Percentiles rank a stretch among this genome's conserved stretches.
Conservation (phyloP, 1,140 invertebrate genomes). For the Thaumetopoea pityocampa region DNA sequence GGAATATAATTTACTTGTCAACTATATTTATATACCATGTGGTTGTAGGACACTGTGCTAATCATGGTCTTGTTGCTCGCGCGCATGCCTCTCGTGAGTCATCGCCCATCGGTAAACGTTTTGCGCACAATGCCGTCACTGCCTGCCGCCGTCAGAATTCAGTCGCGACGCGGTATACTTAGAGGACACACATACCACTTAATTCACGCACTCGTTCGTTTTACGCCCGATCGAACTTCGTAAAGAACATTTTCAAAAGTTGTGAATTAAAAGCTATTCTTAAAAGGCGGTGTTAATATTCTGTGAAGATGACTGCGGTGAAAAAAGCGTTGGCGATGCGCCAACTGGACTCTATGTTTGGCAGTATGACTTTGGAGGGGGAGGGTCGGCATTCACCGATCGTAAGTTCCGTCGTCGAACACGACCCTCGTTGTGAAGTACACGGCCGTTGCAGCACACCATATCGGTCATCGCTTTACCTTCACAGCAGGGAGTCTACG, state of each 20-base stretch:
- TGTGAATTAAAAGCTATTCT: slow-evolving; percentile 36
- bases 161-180: slow-evolving; percentile 68
- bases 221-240: slow-evolving; percentile 29
- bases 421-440: slow-evolving; percentile 80
- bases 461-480: slow-evolving; percentile 56
- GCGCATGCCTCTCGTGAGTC: slow-evolving; percentile 60
- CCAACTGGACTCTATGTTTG: slow-evolving; percentile 83
- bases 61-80: slow-evolving; percentile 55
- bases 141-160: too few relatives aligned
- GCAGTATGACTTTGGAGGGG: slow-evolving; percentile 78
- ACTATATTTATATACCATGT: slow-evolving; percentile 55
- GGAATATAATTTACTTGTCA: slow-evolving; percentile 63
- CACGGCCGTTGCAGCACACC: slow-evolving; percentile 79
- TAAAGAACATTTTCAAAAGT: slow-evolving; percentile 21
- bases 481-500: slow-evolving; percentile 62
- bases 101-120: slow-evolving; percentile 55
- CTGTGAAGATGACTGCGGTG: slow-evolving; percentile 66
- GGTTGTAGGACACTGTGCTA: slow-evolving; percentile 60
- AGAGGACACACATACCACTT: slow-evolving; percentile 63
- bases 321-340: slow-evolving; percentile 81
- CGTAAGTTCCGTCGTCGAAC: slow-evolving; percentile 75
- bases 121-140: slow-evolving; percentile 63
- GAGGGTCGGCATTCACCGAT: slow-evolving; percentile 62
- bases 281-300: slow-evolving; percentile 20
- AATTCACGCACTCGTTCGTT: slow-evolving; percentile 31